Evolutionary conservation across 2,797 vertebrate species (phyloP).

Genomic region (Anableps anableps): DNA sequence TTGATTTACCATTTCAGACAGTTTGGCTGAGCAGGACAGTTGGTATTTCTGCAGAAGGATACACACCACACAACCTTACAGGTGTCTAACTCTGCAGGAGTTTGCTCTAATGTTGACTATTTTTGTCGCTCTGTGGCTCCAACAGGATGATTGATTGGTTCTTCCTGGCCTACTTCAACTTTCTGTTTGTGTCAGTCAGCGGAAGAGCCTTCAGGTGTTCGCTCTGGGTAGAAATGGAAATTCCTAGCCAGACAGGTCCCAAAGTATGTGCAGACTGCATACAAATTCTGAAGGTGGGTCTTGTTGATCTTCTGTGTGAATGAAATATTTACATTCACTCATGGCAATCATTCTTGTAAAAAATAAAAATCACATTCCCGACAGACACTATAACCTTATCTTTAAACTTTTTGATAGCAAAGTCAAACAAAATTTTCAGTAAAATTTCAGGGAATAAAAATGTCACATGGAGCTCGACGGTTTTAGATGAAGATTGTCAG

Average conservation of each 20-base stretch:
- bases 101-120: conserved; percentile 47
- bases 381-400: neutral
- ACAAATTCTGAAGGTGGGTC: neutral
- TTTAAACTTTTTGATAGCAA: neutral
- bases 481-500: neutral
- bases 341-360: neutral
- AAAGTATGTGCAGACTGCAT: neutral
- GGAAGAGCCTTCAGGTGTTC: conserved; percentile 43
- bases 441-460: neutral
- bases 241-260: neutral
- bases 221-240: conserved; percentile 18
- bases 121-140: conserved; percentile 47
- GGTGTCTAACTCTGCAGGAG: conserved; percentile 53
- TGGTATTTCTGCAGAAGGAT: conserved; percentile 40
- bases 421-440: neutral
- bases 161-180: conserved; percentile 59
- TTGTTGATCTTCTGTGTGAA: neutral
- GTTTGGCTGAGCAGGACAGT: conserved; percentile 33
- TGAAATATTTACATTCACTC: neutral
- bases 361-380: neutral
- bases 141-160: conserved; percentile 65
- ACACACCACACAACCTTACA: conserved; percentile 47
- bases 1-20: conserved; percentile 16
- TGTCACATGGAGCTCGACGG: neutral
- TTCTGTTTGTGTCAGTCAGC: conserved; percentile 43